Percentiles rank a stretch among this genome's conserved stretches.
These are phyloP conservation scores for Tachina grossa DNA, from an alignment of 2,888 invertebrate genomes.

Conservation along the genomic window DNA sequence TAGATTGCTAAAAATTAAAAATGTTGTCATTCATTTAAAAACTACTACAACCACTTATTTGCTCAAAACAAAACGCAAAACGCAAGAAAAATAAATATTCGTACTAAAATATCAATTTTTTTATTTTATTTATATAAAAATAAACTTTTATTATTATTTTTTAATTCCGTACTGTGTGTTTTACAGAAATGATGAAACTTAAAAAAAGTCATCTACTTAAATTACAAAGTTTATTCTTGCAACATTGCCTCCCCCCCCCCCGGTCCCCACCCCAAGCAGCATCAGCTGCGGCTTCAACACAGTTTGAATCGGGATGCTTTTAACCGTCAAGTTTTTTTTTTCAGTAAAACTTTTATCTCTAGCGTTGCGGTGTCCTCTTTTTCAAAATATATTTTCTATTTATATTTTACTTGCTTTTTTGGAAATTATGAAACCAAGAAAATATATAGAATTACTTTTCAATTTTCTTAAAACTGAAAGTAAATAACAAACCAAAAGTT, in stretches of 20 bases:
- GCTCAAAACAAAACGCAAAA: neutral
- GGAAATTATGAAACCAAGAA: constrained; percentile 57
- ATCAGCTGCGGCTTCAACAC: constrained; percentile 23
- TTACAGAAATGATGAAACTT: constrained; percentile 35
- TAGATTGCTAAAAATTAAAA: constrained; percentile 31
- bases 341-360: constrained; percentile 46
- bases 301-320: constrained; percentile 31
- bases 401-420: constrained; percentile 20
- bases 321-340: constrained; percentile 34
- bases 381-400: constrained; percentile 32
- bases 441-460: constrained; percentile 68
- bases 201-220: constrained; percentile 65
- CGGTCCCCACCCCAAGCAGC: no score
- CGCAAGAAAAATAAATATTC: constrained; percentile 7
- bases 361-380: constrained; percentile 35
- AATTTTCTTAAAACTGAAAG: constrained; percentile 65
- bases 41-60: constrained; percentile 26
- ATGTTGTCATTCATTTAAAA: constrained; percentile 29
- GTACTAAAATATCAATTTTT: constrained; percentile 23
- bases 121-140: neutral
- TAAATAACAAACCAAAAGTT: constrained; percentile 61
- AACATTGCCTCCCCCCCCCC: neutral
- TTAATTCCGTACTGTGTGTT: constrained; percentile 6
- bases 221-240: constrained; percentile 68
- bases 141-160: constrained; percentile 39